Evolutionary conservation across 2,888 invertebrate genomes (phyloP).

Genomic region (Punctoribates punctum): DNA sequence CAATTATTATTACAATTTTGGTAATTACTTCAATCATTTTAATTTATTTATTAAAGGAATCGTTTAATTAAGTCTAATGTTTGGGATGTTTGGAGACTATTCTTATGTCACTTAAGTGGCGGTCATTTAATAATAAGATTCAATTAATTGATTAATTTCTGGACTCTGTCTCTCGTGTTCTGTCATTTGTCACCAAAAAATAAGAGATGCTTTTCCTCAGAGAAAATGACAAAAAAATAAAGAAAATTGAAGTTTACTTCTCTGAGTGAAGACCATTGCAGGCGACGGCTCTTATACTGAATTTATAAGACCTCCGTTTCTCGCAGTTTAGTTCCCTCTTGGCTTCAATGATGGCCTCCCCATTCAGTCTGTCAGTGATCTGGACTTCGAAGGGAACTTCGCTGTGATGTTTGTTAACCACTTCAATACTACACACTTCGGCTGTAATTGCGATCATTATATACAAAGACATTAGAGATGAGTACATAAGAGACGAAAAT

Average conservation of each 20-base stretch:
- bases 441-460: conserved; percentile 50
- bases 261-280: conserved; percentile 81
- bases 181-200: too few species aligned
- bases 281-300: conserved; percentile 88
- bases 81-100: too few species aligned
- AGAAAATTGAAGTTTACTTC: conserved; percentile 59
- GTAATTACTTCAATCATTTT: too few species aligned
- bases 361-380: conserved; percentile 54
- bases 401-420: conserved; percentile 85
- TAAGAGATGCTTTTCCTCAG: too few species aligned
- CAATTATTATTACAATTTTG: too few species aligned
- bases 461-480: not conserved
- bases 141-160: too few species aligned
- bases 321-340: conserved; percentile 84
- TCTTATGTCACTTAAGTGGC: too few species aligned
- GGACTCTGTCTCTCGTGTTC: too few species aligned
- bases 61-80: too few species aligned
- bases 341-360: conserved; percentile 77
- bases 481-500: too few species aligned
- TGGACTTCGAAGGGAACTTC: conserved; percentile 85
- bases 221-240: not conserved
- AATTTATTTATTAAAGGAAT: too few species aligned
- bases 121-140: too few species aligned
- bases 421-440: conserved; percentile 79
- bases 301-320: conserved; percentile 88